Evolutionary conservation across 2,888 invertebrate species (phyloP), one percentile per base, ranked within the genome.

Genomic region (Callimorpha dominula): DNA sequence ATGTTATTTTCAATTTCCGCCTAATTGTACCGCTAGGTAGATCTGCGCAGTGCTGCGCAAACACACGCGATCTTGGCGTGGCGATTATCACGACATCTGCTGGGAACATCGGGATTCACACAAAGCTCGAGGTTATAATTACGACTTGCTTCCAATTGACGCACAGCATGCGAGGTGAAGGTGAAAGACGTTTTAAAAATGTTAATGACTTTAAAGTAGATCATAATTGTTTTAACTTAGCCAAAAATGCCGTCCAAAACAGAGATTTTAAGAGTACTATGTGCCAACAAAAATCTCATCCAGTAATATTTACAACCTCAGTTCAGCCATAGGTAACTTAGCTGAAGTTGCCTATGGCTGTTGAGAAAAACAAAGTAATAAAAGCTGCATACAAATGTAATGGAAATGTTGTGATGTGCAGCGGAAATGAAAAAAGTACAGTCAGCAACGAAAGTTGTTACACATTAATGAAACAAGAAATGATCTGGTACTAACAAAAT

Each of bases 71-170:
- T 82, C 68, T 60, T 75, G 40, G 74, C 82, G 77, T 80, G 74
- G 82, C 71, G 84, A 82, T 82, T 84, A 83, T 83, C 86, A 83
- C 83, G 85, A 82, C 88, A 89, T 89, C 89, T 84, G 80, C 81
- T 89, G 89, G 85, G 88, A 89, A 89, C 79, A 81, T 81, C 84
- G 76, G 79, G 78, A 75, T 84, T 85, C 88, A 85, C 85, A 86
- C 85, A 85, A 85, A 73, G 81, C 76, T 79, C 78, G 75, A 54
- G 54, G 1, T 80, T 78, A 79, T 86, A 86, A 85, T 85, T 84
- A 81, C 77, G 31, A 54, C 62, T 71, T 15, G 62, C 62, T 52
- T 64, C 46, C 65, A 70, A 75, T 67, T 78, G 84, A 83, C 57
- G 71, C 68, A 42, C 65, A 65, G 72, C 84, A 78, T 75, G 84